Evolutionary conservation across 2,888 invertebrate genomes (phyloP), one percentile per base, ranked within the genome.

Genomic region (Pantelozetes paolii): DNA sequence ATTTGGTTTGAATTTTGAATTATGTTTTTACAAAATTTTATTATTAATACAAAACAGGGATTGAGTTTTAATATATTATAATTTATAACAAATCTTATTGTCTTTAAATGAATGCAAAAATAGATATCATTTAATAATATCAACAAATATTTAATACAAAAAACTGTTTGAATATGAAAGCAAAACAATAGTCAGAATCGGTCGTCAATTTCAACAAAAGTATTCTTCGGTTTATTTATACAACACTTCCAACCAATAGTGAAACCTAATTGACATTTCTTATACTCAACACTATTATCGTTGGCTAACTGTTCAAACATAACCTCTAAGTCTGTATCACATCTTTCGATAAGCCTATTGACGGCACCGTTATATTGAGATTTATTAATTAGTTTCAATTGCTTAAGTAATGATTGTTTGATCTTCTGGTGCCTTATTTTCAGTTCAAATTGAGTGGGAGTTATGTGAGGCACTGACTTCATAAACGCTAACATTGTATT

Each of bases 381-480:
- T 5, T 62, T 62, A 18, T 62, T 62, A 18, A 62, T 62, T 1
- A 9, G 2, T 23, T 42, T 36, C 42, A 67, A 11, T 23, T 67
- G 40, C 18, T 40, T 67, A 3, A 23, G n/a, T 23, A 67, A 20
- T 5, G 18, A 8, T 1, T 40, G 1, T 40, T 42, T 67, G 13
- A 42, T 23, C n/a, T 67, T 67, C 2, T 42, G 15, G 67, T 67
- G 67, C 6, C 67, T 13, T 1, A 40, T n/a, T 1, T 67, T 40
- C 23, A 67, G 13, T 13, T 67, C 67, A 20, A 42, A 67, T 26
- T 11, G 11, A 6, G 67, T 67, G 5, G 67, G 67, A 3, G 67
- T 67, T 32, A 67, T 67, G 67, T 67, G 67, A 1, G 67, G 67
- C 23, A 67, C 67, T 23, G 67, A 67, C 20, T 20, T 67, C 67